Evolutionary conservation across 2,888 invertebrate species (phyloP).

Genomic region (Dicyrtomina minuta): DNA sequence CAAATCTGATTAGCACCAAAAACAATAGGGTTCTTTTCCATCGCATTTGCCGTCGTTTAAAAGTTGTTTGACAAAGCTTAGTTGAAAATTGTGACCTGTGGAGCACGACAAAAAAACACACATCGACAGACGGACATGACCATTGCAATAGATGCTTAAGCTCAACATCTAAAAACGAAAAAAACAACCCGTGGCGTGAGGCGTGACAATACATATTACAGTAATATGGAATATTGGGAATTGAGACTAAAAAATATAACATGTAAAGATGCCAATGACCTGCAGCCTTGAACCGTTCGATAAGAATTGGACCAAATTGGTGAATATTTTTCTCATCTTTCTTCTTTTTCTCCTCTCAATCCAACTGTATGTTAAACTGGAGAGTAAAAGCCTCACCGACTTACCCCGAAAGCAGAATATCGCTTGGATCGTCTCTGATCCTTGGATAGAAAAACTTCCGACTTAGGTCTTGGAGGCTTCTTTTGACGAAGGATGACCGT

Average conservation of each 20-base stretch:
- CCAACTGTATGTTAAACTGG: not conserved
- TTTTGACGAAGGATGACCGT: conserved; percentile 85
- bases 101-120: too few species aligned
- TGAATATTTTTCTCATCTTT: conserved; percentile 8
- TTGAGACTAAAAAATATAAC: not conserved
- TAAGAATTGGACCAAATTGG: conserved; percentile 26
- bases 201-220: too few species aligned
- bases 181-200: too few species aligned
- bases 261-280: conserved; percentile 38
- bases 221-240: not conserved
- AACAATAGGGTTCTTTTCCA: too few species aligned
- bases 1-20: too few species aligned
- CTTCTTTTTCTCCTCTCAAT: not conserved
- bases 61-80: too few species aligned
- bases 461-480: conserved; percentile 91
- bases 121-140: too few species aligned
- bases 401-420: conserved; percentile 95
- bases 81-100: too few species aligned
- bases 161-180: too few species aligned
- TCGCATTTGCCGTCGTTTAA: too few species aligned
- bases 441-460: conserved; percentile 87
- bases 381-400: conserved; percentile 55
- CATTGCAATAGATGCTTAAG: too few species aligned
- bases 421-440: conserved; percentile 80
- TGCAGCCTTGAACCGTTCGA: conserved; percentile 34